Base-by-base conservation (phyloP, 1,140 invertebrate genomes). In the Telenomus remus region DNA sequence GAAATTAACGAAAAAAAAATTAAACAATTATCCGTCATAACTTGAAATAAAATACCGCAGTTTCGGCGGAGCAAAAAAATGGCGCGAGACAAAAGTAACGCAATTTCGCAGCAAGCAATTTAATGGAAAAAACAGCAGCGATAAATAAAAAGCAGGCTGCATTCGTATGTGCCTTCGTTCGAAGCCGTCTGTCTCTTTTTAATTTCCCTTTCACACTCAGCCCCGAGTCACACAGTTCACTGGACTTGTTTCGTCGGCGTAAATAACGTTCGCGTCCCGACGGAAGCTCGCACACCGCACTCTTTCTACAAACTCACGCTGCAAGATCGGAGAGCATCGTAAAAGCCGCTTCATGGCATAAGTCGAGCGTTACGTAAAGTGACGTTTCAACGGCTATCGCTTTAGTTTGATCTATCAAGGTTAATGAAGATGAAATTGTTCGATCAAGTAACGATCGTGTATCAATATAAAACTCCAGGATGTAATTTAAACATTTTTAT, bases 81-180 rank as follows among this genome's bases (percentile, higher is more conserved):
- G 2, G 19, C 27, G 12, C 14, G 35, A 44, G 44, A 60, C 51
- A 53, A 75, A 75, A 56, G 49, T 68, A 48, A 53, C 53, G 8
- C 71, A 57, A 68, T 68, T 72, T 68, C 43, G 61, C 39, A 66
- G 57, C 46, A n/a, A 42, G 68, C 51, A 68, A 74, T 72, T 72
- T 63, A 50, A 64, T 50, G 56, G 79, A 69, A 72, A 77, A 73
- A 81, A 77, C 75, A 70, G 56, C 54, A 46, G 56, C 37, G 63
- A 81, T 82, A 82, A 83, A 82, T 81, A 83, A 83, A 82, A 82
- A 79, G 71, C 77, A 76, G 63, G 48, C 42, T 51, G 64, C 55
- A 78, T 73, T 73, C 74, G 56, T 78, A 57, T 19, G 51, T 76
- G 54, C 55, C 33, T 55, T 46, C 44, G 55, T 71, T 74, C 19